These are phyloP conservation scores for Sebastes iracundus DNA, from an alignment of 2,797 vertebrate genomes.

Conservation along the genomic window DNA sequence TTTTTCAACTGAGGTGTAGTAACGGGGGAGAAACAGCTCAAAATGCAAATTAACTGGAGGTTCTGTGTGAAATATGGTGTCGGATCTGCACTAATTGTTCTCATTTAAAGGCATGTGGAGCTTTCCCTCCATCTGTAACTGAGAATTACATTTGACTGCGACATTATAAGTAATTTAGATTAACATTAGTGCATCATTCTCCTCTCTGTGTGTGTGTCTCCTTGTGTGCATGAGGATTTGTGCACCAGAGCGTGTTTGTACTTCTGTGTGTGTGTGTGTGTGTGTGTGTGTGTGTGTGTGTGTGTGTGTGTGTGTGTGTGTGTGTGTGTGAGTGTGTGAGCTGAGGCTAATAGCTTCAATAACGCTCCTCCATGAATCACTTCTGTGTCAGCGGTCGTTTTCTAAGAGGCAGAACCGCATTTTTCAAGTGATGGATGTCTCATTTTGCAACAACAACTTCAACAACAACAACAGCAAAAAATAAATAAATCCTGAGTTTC, in stretches of 20 bases:
- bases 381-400: slow-evolving; percentile 13
- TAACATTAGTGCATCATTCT: neutral
- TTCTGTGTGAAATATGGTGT: neutral
- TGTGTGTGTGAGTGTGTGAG: neutral
- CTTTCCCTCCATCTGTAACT: slow-evolving; percentile 18
- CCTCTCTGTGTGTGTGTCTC: neutral
- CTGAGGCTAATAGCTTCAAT: slow-evolving; percentile 29
- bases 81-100: slow-evolving; percentile 18
- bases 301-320: neutral
- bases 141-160: slow-evolving; percentile 9
- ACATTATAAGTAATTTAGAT: neutral
- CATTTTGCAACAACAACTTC: slow-evolving; percentile 3
- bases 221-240: neutral
- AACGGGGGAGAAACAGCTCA: neutral
- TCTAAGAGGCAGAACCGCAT: slow-evolving; percentile 1
- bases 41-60: neutral
- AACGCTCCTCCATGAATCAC: slow-evolving; percentile 40
- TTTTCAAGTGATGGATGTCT: slow-evolving; percentile 33
- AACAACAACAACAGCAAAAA: neutral
- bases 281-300: no score
- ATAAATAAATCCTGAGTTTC: neutral
- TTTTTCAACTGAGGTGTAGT: neutral
- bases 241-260: neutral
- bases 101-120: slow-evolving; percentile 1
- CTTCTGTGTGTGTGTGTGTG: neutral